Base-by-base conservation (phyloP, 64 coral and sea anemone genomes). In the Pachyseris speciosa region DNA sequence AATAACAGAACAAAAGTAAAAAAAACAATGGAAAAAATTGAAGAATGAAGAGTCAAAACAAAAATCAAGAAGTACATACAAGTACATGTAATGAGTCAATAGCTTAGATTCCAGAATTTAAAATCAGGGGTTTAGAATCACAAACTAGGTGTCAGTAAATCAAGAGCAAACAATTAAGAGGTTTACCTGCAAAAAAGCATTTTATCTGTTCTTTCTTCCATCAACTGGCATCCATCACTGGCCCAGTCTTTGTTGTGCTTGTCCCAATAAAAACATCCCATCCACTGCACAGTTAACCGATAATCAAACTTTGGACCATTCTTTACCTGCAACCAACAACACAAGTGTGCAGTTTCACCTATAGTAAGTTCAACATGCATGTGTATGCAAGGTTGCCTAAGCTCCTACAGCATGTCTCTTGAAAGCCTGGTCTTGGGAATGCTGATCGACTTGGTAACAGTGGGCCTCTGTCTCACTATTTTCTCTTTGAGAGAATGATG, bases 211-310 rank as follows among this genome's bases (percentile, higher is more conserved):
- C 52, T 85, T 32, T 71, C 28, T 11, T 88, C 90, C 26, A 67
- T 85, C 48, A 85, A 9, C 24, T 40, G 22, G 49, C 94, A 96
- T 40, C 94, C 94, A 39, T 96, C 52, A 16, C 66, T 86, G 4
- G 64, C 57, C 94, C 90, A 96, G 3, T 74, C 33, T 15, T 64
- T 52, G 27, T 49, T 22, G 8, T 50, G 1, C n/a, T 89, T 76
- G 72, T 96, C 78, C 94, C 94, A 96, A 80, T 93, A 96, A 44
- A 85, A 92, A 86, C 94, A 96, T 20, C 90, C 86, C 22, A 72
- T 79, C 94, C 94, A 96, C 22, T 96, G 48, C 44, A 86, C 78
- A 12, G 26, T 71, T 20, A 96, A 65, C 2, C 64, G 80, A 58
- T 96, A 96, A 41, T 85, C 79, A 19, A 92, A 63, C 10, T n/a